These are phyloP conservation scores for Aptenodytes patagonicus DNA, from an alignment of 2,113 vertebrate genomes.

Conservation along the genomic window DNA sequence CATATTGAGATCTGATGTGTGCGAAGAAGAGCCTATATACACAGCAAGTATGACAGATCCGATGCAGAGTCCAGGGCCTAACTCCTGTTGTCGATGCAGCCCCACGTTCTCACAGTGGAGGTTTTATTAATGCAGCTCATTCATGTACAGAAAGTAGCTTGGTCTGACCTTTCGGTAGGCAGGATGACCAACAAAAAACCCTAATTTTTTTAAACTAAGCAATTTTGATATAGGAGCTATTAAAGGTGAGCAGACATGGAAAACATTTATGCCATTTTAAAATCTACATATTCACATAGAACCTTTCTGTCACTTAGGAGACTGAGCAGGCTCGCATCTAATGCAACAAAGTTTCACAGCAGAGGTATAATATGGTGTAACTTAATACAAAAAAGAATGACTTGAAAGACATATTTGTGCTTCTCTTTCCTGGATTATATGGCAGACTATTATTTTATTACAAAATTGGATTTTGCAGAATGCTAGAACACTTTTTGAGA, in stretches of 20 bases:
- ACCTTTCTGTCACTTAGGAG: neutral
- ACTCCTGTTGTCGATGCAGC: neutral
- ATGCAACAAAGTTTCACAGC: neutral
- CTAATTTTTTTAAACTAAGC: neutral
- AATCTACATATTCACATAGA: neutral
- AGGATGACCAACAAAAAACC: neutral
- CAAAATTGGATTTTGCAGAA: neutral
- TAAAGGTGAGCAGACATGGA: neutral
- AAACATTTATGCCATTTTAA: neutral
- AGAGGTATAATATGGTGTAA: neutral
- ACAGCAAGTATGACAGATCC: neutral
- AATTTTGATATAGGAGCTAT: neutral
- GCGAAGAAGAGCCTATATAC: neutral
- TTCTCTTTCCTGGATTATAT: neutral
- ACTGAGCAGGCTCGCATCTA: neutral
- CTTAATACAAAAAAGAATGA: neutral
- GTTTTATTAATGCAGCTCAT: neutral
- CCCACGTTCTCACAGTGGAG: neutral
- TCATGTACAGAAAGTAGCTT: neutral
- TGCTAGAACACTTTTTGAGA: neutral
- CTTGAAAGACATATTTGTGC: neutral
- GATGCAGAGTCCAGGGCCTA: neutral
- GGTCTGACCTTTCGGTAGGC: neutral
- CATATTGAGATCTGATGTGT: neutral
- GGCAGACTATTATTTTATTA: neutral